Conservation (phyloP, 2,888 invertebrate species). For the Heteropelma amictum region DNA sequence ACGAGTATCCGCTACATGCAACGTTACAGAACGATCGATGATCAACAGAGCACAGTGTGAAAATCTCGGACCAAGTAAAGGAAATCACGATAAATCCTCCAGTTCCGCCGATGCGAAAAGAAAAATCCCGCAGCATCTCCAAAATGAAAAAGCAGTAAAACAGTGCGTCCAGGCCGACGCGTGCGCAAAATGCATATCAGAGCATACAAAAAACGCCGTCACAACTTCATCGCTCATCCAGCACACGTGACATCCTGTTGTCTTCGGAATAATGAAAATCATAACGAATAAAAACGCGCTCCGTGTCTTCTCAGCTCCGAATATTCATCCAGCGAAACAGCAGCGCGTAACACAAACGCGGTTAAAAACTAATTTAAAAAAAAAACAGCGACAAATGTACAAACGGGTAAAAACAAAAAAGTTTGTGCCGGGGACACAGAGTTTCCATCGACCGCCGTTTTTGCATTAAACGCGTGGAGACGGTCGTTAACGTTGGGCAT, state of each 20-base stretch:
- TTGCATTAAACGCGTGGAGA: conserved; percentile 26
- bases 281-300: not conserved
- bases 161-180: conserved; percentile 29
- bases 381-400: not conserved
- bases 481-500: conserved; percentile 25
- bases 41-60: no score
- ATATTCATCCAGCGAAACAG: conserved; percentile 36
- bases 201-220: no score
- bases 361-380: conserved; percentile 8
- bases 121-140: no score
- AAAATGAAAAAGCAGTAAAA: no score
- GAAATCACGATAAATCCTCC: no score
- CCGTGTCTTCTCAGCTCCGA: no score
- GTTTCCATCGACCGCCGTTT: conserved; percentile 38
- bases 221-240: no score
- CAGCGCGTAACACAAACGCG: conserved; percentile 19
- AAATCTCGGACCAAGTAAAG: no score
- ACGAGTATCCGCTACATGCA: no score
- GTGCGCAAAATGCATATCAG: conserved; percentile 51
- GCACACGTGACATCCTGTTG: not conserved
- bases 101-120: no score
- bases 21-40: no score
- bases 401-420: not conserved
- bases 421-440: conserved; percentile 29
- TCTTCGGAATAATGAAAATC: not conserved